A percentile compares a stretch with the other conserved stretches of the same genome.
Conservation (phyloP, 2,888 invertebrate genomes). For the Mellilla xanthometata region DNA sequence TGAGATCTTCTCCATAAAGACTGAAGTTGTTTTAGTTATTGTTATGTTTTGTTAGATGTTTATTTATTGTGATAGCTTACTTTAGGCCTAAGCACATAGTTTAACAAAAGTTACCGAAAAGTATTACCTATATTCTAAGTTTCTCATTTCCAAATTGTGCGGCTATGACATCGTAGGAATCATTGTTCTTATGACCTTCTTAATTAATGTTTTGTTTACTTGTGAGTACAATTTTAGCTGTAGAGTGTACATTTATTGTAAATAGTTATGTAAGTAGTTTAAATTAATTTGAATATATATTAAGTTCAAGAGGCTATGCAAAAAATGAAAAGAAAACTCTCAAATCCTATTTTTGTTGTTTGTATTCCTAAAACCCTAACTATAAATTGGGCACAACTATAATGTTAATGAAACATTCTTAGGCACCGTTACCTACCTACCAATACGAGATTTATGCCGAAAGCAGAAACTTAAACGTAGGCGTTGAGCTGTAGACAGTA, state of each 20-base stretch:
- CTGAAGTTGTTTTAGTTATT: slow-evolving; percentile 71
- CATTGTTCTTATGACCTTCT: slow-evolving; percentile 42
- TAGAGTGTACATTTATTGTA: slow-evolving; percentile 46
- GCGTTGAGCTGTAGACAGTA: background rate
- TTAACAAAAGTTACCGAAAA: slow-evolving; percentile 78
- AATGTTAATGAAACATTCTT: too few relatives aligned
- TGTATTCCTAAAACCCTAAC: slow-evolving; percentile 36
- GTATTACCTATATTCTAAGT: slow-evolving; percentile 73
- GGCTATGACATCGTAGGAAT: slow-evolving; percentile 61
- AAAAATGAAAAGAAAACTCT: slow-evolving; percentile 48
- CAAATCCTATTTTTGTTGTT: slow-evolving; percentile 42
- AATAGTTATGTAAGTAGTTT: slow-evolving; percentile 50
- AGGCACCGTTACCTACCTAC: too few relatives aligned
- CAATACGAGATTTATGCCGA: background rate
- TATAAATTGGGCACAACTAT: background rate
- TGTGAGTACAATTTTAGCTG: slow-evolving; percentile 19
- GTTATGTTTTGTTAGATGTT: slow-evolving; percentile 73
- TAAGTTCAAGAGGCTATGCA: slow-evolving; percentile 66
- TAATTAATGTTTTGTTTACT: slow-evolving; percentile 33
- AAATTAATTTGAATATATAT: slow-evolving; percentile 26
- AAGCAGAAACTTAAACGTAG: background rate
- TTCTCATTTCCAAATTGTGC: slow-evolving; percentile 58
- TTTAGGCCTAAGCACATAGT: slow-evolving; percentile 56
- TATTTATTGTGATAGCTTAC: slow-evolving; percentile 74
- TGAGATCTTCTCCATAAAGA: slow-evolving; percentile 64